phyloP scores from a whole-genome alignment of 2,888 invertebrate genomes.

The Spodoptera littoralis region DNA sequence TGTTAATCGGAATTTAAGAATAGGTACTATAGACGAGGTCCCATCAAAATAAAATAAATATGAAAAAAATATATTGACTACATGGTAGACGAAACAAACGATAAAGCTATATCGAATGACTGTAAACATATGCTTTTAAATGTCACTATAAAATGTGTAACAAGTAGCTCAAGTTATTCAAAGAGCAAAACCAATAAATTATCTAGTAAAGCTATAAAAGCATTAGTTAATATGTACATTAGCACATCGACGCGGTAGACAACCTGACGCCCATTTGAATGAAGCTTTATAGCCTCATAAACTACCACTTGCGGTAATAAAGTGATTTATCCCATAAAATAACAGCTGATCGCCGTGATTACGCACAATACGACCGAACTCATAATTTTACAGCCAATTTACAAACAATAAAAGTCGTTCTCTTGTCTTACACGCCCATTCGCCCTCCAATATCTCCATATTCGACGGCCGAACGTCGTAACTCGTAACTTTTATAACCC shows the following conservation, averaged over 20 bases:
- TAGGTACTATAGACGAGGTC: too few relatives aligned
- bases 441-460: conserved; percentile 87
- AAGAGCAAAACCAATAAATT: conserved; percentile 53
- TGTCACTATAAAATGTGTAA: conserved; percentile 6
- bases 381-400: conserved; percentile 90
- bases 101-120: not conserved
- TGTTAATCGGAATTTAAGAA: too few relatives aligned
- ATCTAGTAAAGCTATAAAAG: conserved; percentile 51
- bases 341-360: conserved; percentile 87
- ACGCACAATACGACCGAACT: conserved; percentile 85
- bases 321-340: conserved; percentile 85
- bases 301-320: conserved; percentile 81
- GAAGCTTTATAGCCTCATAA: conserved; percentile 78
- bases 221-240: conserved; percentile 63
- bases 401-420: conserved; percentile 89
- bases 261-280: conserved; percentile 72
- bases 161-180: conserved; percentile 39
- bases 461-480: conserved; percentile 79
- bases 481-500: conserved; percentile 87
- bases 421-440: conserved; percentile 86
- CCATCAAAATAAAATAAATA: too few relatives aligned
- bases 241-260: conserved; percentile 68
- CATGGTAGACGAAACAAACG: too few relatives aligned
- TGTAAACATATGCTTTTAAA: not conserved
- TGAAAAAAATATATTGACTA: too few relatives aligned